phyloP scores from a whole-genome alignment of 2,888 invertebrate species.

The Apodemia zela region DNA sequence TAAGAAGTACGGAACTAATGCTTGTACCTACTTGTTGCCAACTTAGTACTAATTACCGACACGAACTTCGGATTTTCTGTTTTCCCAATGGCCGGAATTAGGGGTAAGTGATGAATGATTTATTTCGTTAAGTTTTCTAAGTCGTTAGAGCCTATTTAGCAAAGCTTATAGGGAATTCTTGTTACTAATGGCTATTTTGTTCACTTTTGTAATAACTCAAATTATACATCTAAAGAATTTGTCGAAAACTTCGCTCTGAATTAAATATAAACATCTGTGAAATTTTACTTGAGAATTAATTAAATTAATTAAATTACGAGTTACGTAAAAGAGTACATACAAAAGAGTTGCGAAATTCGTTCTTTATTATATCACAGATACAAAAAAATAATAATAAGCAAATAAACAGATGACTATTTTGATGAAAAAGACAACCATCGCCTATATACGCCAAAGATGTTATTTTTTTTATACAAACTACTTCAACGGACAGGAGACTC shows the following conservation, averaged over 20 bases:
- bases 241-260: constrained; percentile 3
- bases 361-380: not conserved
- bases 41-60: constrained; percentile 43
- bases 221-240: constrained; percentile 7
- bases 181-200: constrained; percentile 16
- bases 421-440: too few species aligned
- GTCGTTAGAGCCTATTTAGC: constrained; percentile 25
- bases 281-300: not conserved
- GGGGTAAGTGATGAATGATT: constrained; percentile 39
- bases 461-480: too few species aligned
- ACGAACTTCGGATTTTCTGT: constrained; percentile 40
- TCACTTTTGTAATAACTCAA: constrained; percentile 14
- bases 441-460: too few species aligned
- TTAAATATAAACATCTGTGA: constrained; percentile 3
- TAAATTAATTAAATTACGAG: not conserved
- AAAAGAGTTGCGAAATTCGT: not conserved
- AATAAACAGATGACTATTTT: not conserved
- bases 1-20: constrained; percentile 28
- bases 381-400: not conserved
- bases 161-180: constrained; percentile 19
- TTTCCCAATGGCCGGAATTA: constrained; percentile 39
- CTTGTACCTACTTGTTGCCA: constrained; percentile 39
- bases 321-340: not conserved
- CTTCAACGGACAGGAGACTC: too few species aligned
- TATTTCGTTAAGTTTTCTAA: constrained; percentile 31